These are phyloP conservation scores for Florisuga fusca DNA, from an alignment of 2,797 vertebrate genomes.

Conservation along the genomic window DNA sequence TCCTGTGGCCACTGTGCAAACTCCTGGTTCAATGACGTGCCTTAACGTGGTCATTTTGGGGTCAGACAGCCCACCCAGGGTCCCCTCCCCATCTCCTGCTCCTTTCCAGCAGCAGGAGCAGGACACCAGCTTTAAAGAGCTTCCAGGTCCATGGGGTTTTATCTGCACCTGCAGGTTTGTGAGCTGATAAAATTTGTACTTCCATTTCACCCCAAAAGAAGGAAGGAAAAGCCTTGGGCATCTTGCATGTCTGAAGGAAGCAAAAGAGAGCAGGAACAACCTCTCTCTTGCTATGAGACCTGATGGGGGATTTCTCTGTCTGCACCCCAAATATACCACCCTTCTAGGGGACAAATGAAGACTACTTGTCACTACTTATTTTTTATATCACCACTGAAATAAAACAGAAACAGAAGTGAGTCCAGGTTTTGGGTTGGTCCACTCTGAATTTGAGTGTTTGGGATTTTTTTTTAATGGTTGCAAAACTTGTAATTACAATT, in stretches of 20 bases:
- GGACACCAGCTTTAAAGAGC: not conserved
- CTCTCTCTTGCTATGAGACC: not conserved
- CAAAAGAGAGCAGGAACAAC: not conserved
- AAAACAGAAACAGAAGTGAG: not conserved
- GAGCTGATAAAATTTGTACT: not conserved
- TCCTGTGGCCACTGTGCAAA: not conserved
- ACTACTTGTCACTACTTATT: too few relatives aligned
- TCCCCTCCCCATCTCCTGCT: accelerated
- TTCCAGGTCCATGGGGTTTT: not conserved
- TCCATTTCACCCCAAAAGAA: not conserved
- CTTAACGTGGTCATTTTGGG: accelerated
- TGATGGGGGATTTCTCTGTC: not conserved
- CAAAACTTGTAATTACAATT: not conserved
- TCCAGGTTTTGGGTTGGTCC: not conserved
- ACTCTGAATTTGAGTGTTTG: not conserved
- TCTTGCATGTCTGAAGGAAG: not conserved
- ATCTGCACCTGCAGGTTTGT: not conserved
- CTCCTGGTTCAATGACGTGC: accelerated
- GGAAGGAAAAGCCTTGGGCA: not conserved
- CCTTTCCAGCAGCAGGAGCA: not conserved
- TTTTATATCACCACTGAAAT: not conserved
- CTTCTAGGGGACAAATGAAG: not conserved
- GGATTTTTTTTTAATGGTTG: not conserved
- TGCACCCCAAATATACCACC: not conserved
- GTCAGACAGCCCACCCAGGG: not conserved